These are phyloP conservation scores for Discoglossus pictus DNA, from an alignment of 2,797 vertebrate genomes.

Conservation along the genomic window DNA sequence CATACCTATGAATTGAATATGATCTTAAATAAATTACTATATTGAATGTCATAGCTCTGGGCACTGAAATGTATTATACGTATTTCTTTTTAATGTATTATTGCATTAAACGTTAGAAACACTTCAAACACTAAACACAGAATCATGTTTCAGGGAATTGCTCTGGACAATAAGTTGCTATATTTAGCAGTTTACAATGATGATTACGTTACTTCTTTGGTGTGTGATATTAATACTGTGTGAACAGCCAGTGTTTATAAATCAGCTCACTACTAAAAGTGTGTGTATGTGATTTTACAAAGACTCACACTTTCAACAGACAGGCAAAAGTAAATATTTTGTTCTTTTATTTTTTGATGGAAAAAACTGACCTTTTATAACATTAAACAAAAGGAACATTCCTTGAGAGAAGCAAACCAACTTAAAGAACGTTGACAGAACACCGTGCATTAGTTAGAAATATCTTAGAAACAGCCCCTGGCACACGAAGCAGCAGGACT, in stretches of 20 bases:
- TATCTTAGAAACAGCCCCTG: constrained; percentile 5
- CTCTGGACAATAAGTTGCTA: constrained; percentile 20
- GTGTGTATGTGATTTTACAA: constrained; percentile 33
- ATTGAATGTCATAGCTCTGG: too few relatives aligned
- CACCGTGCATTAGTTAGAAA: background rate
- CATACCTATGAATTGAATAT: too few relatives aligned
- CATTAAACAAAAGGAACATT: constrained; percentile 41
- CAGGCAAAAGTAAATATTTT: constrained; percentile 48
- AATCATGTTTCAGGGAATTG: too few relatives aligned
- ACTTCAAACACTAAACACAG: too few relatives aligned
- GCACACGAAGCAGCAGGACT: background rate
- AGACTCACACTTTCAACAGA: constrained; percentile 37
- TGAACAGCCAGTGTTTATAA: constrained; percentile 41
- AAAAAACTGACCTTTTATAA: constrained; percentile 43
- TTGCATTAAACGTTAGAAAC: too few relatives aligned
- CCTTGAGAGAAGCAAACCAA: constrained; percentile 7
- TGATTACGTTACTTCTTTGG: constrained; percentile 28
- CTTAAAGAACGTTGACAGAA: constrained; percentile 14
- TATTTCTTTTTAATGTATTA: too few relatives aligned
- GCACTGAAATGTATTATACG: too few relatives aligned
- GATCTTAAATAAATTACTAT: too few relatives aligned
- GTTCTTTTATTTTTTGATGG: constrained; percentile 39
- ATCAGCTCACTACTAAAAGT: constrained; percentile 42
- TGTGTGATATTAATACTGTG: constrained; percentile 41
- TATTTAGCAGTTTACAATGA: constrained; percentile 31